Evolutionary conservation across 2,113 vertebrate genomes (phyloP).

Genomic region (Felis catus): DNA sequence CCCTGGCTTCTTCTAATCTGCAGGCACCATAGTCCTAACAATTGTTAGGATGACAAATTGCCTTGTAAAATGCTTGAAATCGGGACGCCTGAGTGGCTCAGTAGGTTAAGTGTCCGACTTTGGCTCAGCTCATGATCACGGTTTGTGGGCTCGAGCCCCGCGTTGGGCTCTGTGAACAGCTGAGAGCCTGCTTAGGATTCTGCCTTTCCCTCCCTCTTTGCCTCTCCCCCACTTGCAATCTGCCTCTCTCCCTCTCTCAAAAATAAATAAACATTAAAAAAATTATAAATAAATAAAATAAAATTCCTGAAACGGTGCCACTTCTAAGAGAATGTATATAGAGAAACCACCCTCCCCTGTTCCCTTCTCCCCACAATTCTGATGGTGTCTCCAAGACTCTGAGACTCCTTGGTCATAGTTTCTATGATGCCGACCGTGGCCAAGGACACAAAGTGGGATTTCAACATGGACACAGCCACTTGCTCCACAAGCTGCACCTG

Average conservation of each 20-base stretch:
- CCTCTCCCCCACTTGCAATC: too few relatives aligned
- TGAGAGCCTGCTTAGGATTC: too few relatives aligned
- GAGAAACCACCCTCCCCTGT: background rate
- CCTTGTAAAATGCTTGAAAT: conserved; percentile 39
- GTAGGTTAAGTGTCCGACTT: too few relatives aligned
- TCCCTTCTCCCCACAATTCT: background rate
- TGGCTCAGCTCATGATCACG: too few relatives aligned
- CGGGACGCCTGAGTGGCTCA: too few relatives aligned
- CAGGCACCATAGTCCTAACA: background rate
- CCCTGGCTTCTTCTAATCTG: background rate
- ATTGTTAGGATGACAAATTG: background rate
- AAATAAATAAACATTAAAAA: too few relatives aligned
- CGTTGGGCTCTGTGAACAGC: too few relatives aligned
- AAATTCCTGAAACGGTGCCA: conserved; percentile 3
- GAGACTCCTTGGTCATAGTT: background rate
- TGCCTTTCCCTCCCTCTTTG: too few relatives aligned
- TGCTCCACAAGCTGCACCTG: background rate
- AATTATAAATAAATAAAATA: background rate
- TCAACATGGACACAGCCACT: background rate
- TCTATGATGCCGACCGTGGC: background rate
- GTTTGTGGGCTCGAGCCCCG: too few relatives aligned
- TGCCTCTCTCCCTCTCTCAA: too few relatives aligned
- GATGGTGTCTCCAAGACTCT: background rate
- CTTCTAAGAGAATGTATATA: background rate
- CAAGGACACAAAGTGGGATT: background rate